Percentiles rank a stretch among this genome's conserved stretches.
Conservation (phyloP, 2,888 invertebrate genomes). For the Scaptomyza flava region DNA sequence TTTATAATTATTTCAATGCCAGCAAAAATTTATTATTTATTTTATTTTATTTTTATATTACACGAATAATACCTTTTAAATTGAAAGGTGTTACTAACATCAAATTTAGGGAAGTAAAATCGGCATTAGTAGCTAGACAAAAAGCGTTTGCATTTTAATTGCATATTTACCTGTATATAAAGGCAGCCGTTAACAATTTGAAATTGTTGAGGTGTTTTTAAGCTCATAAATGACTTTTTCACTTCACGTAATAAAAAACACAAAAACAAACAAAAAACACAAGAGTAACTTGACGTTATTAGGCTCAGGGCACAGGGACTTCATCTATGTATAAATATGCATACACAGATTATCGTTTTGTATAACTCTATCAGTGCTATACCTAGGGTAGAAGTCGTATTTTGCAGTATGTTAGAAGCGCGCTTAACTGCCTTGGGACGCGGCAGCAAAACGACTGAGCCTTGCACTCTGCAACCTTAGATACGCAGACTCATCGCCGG, state of each 20-base stretch:
- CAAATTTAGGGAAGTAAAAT: background rate
- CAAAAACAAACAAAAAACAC: conserved; percentile 17
- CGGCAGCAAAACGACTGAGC: conserved; percentile 84
- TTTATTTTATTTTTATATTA: too few species aligned
- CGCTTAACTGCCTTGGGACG: conserved; percentile 84
- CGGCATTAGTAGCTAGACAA: background rate
- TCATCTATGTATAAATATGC: conserved; percentile 5
- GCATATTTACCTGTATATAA: conserved; percentile 34
- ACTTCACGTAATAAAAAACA: conserved; percentile 58
- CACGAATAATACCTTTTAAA: too few species aligned
- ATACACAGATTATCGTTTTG: conserved; percentile 16
- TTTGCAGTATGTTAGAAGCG: conserved; percentile 50
- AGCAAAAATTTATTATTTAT: too few species aligned
- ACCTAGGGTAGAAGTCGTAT: conserved; percentile 15
- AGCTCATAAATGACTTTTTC: conserved; percentile 2
- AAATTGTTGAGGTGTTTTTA: background rate
- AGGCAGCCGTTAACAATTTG: background rate
- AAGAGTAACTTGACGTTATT: conserved; percentile 6
- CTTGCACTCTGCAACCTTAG: conserved; percentile 72
- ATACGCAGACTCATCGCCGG: conserved; percentile 70
- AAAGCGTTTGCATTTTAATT: background rate
- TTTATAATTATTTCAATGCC: too few species aligned
- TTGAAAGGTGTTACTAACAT: background rate
- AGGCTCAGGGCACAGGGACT: background rate
- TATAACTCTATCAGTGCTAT: conserved; percentile 18